phyloP scores from a whole-genome alignment of 2,888 invertebrate species.

The Dryobotodes eremita region DNA sequence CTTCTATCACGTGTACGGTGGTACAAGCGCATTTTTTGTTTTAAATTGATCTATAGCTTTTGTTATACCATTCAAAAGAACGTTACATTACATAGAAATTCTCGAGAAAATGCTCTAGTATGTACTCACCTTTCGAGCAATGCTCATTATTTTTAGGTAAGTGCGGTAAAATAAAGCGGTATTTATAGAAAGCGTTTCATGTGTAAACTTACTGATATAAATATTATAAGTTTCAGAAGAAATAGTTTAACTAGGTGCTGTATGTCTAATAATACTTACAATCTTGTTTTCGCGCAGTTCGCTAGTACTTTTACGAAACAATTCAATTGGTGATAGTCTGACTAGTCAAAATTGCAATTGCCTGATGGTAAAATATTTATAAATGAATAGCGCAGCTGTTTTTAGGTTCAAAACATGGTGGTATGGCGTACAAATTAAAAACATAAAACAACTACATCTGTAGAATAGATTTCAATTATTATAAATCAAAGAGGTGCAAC shows the following conservation, averaged over 20 bases:
- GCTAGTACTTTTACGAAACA: background rate
- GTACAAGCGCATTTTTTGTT: too few relatives aligned
- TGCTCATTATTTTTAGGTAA: conserved; percentile 25
- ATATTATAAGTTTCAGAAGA: conserved; percentile 8
- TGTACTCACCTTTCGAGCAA: background rate
- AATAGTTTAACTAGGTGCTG: conserved; percentile 6
- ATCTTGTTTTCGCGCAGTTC: background rate
- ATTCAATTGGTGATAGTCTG: background rate
- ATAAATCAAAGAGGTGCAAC: background rate
- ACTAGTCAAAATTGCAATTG: background rate
- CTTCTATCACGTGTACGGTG: too few relatives aligned
- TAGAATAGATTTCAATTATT: background rate
- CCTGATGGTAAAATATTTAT: background rate
- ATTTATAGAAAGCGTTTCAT: conserved; percentile 12
- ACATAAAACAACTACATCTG: background rate
- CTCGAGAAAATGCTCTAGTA: too few relatives aligned
- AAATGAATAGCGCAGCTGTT: too few relatives aligned
- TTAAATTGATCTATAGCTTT: too few relatives aligned
- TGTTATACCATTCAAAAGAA: too few relatives aligned
- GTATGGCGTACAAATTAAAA: background rate
- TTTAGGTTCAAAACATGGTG: background rate
- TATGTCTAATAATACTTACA: conserved; percentile 14
- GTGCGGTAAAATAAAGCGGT: conserved; percentile 28
- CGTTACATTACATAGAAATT: too few relatives aligned
- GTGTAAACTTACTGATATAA: conserved; percentile 8